These are phyloP conservation scores for Thaumetopoea pityocampa DNA, from an alignment of 1,140 invertebrate species.

Conservation along the genomic window DNA sequence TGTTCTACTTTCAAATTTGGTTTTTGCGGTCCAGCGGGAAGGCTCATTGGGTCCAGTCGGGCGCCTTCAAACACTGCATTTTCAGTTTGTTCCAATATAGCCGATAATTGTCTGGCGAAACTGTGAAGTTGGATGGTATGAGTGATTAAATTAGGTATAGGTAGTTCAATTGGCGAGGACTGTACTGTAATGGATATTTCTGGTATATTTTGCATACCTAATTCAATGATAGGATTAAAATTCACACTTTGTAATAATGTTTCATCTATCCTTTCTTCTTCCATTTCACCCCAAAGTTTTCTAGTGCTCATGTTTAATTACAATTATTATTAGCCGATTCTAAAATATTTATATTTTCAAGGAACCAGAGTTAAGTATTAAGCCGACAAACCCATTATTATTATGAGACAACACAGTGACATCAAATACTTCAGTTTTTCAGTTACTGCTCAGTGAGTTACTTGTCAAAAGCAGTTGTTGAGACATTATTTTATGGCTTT, in stretches of 20 bases:
- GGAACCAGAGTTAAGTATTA: no score
- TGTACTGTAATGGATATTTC: constrained; percentile 66
- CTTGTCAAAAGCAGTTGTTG: no score
- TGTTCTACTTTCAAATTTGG: constrained; percentile 52
- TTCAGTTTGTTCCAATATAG: constrained; percentile 55
- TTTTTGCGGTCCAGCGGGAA: constrained; percentile 46
- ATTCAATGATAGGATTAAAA: constrained; percentile 71
- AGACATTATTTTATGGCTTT: no score
- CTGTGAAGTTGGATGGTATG: constrained; percentile 61
- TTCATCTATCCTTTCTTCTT: constrained; percentile 49
- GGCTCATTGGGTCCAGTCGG: constrained; percentile 42
- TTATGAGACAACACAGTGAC: not conserved
- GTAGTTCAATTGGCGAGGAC: constrained; percentile 59
- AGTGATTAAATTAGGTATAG: constrained; percentile 58
- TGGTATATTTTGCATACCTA: constrained; percentile 70
- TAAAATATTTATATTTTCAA: constrained; percentile 13
- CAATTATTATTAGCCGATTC: constrained; percentile 4
- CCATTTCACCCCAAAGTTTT: constrained; percentile 69
- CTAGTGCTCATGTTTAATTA: constrained; percentile 36
- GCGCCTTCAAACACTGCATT: constrained; percentile 52
- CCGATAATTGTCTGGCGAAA: constrained; percentile 45
- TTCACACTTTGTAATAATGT: constrained; percentile 61
- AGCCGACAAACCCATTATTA: not conserved
- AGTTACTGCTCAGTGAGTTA: no score
- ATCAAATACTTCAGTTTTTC: no score